phyloP scores from a whole-genome alignment of 2,113 vertebrate species.

The Amphiprion percula region DNA sequence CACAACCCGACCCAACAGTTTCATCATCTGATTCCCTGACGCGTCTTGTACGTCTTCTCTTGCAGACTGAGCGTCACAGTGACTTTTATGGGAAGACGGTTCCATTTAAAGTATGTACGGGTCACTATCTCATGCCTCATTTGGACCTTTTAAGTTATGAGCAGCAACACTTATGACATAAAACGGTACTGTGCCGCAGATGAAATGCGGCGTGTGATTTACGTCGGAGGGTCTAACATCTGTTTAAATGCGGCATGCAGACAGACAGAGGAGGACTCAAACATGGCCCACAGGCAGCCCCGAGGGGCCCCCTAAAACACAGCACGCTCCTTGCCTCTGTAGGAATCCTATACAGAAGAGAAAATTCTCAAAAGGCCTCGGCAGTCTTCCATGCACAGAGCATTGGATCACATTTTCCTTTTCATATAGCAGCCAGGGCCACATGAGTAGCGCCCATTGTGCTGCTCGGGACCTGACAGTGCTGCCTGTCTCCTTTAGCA shows the following conservation, averaged over 20 bases:
- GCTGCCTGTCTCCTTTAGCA: conserved; percentile 62
- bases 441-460: conserved; percentile 80
- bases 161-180: conserved; percentile 72
- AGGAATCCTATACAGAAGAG: conserved; percentile 73
- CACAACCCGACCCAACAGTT: conserved; percentile 23
- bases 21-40: conserved; percentile 22
- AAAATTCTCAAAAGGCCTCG: conserved; percentile 67
- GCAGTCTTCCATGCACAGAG: conserved; percentile 64
- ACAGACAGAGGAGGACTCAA: conserved; percentile 62
- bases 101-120: conserved; percentile 59
- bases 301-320: conserved; percentile 66
- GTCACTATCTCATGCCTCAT: conserved; percentile 73
- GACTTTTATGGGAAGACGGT: conserved; percentile 49
- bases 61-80: background rate
- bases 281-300: conserved; percentile 50
- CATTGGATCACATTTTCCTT: conserved; percentile 81
- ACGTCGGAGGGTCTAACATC: conserved; percentile 72
- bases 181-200: conserved; percentile 66
- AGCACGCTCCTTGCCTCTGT: conserved; percentile 68
- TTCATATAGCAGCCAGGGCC: conserved; percentile 73
- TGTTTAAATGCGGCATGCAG: conserved; percentile 76
- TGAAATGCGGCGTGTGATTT: conserved; percentile 80
- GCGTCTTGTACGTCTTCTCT: conserved; percentile 14
- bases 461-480: conserved; percentile 69
- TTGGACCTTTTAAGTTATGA: conserved; percentile 68